A percentile compares a stretch with the other conserved stretches of the same genome.
phyloP scores from a whole-genome alignment of 2,797 vertebrate genomes.

The Neomorphus geoffroyi region DNA sequence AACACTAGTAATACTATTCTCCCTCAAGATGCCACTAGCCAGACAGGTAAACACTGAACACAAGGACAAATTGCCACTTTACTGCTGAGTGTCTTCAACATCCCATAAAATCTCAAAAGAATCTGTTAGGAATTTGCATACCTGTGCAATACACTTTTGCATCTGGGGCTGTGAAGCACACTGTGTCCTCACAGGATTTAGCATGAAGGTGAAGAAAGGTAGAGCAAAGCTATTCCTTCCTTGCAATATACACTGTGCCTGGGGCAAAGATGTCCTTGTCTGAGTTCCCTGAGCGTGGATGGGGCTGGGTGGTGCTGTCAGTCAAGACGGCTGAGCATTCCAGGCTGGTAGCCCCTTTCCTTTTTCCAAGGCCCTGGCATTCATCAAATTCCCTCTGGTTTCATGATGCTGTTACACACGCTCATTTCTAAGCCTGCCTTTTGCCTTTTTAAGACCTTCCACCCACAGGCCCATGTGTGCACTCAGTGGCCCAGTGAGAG shows the following conservation, averaged over 20 bases:
- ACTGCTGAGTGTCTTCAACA: neutral
- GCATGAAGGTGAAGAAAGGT: neutral
- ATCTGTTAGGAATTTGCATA: neutral
- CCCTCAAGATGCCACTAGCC: neutral
- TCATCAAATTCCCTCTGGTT: accelerated
- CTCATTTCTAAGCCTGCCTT: accelerated
- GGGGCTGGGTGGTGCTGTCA: no score
- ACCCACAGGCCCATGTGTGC: accelerated
- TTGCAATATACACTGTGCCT: neutral
- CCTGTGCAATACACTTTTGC: neutral
- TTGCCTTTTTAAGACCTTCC: neutral
- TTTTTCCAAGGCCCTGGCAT: accelerated
- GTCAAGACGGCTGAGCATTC: accelerated
- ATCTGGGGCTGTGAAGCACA: neutral
- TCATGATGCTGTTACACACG: accelerated
- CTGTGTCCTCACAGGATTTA: neutral
- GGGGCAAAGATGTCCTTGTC: no score
- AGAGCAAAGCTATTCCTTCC: neutral
- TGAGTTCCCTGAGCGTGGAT: neutral
- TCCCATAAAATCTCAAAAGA: neutral
- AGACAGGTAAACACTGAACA: neutral
- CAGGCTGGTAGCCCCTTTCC: neutral
- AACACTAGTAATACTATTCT: neutral
- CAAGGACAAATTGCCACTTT: neutral
- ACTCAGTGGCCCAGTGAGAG: accelerated